Conservation (phyloP, 2,888 invertebrate species). For the Leucophenga maculata region DNA sequence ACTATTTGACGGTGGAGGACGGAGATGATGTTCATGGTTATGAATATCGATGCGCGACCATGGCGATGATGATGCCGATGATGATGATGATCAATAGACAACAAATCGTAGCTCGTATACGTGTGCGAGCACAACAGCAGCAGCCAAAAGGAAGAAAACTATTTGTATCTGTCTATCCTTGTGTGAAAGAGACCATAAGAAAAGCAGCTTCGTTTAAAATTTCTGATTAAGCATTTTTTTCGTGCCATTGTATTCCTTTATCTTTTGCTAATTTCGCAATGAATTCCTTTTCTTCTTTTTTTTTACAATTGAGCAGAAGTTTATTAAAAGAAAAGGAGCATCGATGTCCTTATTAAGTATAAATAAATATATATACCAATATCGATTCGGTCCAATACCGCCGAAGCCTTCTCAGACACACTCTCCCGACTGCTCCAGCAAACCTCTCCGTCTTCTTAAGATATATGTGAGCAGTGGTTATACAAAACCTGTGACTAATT, state of each 20-base stretch:
- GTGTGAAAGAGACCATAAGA: neutral
- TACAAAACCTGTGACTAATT: no score
- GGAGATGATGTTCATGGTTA: neutral
- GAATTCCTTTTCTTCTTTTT: neutral
- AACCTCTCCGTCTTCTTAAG: no score
- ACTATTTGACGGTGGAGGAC: neutral
- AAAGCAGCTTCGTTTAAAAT: conserved; percentile 28
- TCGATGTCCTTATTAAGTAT: no score
- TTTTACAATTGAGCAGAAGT: neutral
- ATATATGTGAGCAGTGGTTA: no score
- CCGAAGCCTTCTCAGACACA: no score
- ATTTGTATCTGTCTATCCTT: no score
- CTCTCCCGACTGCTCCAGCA: no score
- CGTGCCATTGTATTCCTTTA: conserved; percentile 13
- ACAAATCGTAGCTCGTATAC: no score
- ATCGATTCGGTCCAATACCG: no score
- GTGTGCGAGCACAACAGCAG: no score
- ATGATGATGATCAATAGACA: conserved; percentile 1
- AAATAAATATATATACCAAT: no score
- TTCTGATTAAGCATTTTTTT: conserved; percentile 28
- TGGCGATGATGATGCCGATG: conserved; percentile 1
- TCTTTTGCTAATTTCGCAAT: neutral
- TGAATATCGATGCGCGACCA: neutral
- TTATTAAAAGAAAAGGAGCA: no score
- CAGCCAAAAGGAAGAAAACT: neutral